A percentile compares a stretch with the other conserved stretches of the same genome.
Evolutionary conservation across 2,888 invertebrate genomes (phyloP).

Genomic region (Flexamia atlantica): DNA sequence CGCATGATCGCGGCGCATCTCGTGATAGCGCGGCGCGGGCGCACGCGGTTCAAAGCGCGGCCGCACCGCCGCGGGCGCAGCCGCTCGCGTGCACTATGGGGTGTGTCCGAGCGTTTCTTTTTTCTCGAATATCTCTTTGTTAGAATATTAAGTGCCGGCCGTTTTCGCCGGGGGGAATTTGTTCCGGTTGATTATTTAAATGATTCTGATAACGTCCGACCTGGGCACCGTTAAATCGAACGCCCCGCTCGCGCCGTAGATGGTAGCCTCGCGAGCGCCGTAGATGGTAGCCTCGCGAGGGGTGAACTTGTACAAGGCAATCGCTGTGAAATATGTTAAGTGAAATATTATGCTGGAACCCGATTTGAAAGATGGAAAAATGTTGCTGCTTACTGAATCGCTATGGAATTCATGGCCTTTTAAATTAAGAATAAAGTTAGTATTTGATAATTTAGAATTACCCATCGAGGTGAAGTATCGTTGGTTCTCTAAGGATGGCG

Average conservation of each 20-base stretch:
- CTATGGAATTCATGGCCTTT: too few relatives aligned
- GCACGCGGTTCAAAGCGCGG: constrained; percentile 12
- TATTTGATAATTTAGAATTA: too few relatives aligned
- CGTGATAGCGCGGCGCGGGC: too few relatives aligned
- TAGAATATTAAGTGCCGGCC: constrained; percentile 59
- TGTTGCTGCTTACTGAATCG: too few relatives aligned
- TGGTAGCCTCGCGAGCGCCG: constrained; percentile 28
- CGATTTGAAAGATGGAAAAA: too few relatives aligned
- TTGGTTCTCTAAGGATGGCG: too few relatives aligned
- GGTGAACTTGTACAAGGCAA: not conserved
- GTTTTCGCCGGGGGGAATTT: constrained; percentile 46
- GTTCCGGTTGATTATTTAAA: constrained; percentile 59
- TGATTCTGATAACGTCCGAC: constrained; percentile 51
- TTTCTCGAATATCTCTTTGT: constrained; percentile 58
- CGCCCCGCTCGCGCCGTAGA: constrained; percentile 5
- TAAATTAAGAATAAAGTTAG: too few relatives aligned
- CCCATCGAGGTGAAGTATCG: too few relatives aligned
- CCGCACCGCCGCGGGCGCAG: not conserved
- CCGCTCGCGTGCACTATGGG: constrained; percentile 50
- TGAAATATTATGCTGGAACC: too few relatives aligned
- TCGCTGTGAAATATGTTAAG: not conserved
- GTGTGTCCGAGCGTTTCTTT: constrained; percentile 47
- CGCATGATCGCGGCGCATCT: not conserved
- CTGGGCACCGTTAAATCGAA: constrained; percentile 45
- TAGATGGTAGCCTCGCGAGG: constrained; percentile 44